A percentile compares a stretch with the other conserved stretches of the same genome.
These are phyloP conservation scores for Rhynchomys soricoides DNA, from an alignment of 2,113 vertebrate genomes.

Conservation along the genomic window DNA sequence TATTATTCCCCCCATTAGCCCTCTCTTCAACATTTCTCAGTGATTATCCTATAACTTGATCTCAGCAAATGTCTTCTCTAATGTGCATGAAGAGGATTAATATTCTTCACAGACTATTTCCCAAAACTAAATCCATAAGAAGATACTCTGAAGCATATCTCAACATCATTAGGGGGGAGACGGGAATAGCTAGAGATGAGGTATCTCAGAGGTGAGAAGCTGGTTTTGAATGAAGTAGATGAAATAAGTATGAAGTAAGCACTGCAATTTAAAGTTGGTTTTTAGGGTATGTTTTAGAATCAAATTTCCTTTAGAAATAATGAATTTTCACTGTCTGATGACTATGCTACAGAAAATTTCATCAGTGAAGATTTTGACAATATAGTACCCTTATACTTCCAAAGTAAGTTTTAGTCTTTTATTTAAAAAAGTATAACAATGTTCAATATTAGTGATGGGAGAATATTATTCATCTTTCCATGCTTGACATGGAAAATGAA, in stretches of 20 bases:
- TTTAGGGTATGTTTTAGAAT: slow-evolving; percentile 45
- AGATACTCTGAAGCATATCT: slow-evolving; percentile 22
- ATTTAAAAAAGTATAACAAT: background rate
- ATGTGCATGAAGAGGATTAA: slow-evolving; percentile 39
- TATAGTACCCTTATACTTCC: background rate
- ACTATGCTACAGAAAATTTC: background rate
- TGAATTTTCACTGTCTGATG: background rate
- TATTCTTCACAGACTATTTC: slow-evolving; percentile 51
- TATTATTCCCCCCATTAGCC: background rate
- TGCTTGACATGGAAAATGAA: slow-evolving; percentile 7
- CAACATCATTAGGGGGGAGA: background rate
- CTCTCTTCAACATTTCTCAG: slow-evolving; percentile 39
- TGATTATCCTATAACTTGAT: slow-evolving; percentile 19
- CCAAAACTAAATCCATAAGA: background rate
- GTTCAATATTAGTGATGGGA: background rate
- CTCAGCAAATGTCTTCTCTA: slow-evolving; percentile 43
- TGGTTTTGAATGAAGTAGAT: background rate
- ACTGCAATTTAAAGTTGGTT: slow-evolving; percentile 17
- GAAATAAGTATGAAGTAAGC: background rate
- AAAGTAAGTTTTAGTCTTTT: slow-evolving; percentile 33
- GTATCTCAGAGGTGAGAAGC: background rate
- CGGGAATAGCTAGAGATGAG: background rate
- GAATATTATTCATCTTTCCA: slow-evolving; percentile 10
- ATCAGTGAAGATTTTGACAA: slow-evolving; percentile 1
- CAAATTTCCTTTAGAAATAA: slow-evolving; percentile 41